Evolutionary conservation across 1,140 invertebrate species (phyloP), one percentile per base, ranked within the genome.

Genomic region (Babylonia areolata): DNA sequence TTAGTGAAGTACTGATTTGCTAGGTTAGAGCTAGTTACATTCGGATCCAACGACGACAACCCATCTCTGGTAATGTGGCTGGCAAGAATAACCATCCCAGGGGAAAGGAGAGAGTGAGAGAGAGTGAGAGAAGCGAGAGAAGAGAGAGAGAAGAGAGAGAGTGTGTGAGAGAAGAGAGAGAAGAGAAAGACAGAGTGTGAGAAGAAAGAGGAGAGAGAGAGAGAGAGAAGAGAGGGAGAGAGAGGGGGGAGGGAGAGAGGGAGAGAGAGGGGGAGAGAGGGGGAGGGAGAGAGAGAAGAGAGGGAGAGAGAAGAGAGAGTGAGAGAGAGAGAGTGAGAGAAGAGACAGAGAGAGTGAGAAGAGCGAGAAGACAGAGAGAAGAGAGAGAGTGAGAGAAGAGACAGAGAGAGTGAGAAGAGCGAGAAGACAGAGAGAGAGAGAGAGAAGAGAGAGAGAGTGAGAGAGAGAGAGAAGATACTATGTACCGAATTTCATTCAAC

Each of bases 31-130:
- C n/a, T n/a, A n/a, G n/a, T n/a, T n/a, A n/a, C n/a, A n/a, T n/a
- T n/a, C n/a, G n/a, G n/a, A n/a, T n/a, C n/a, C n/a, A n/a, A n/a
- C n/a, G n/a, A n/a, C n/a, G n/a, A n/a, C n/a, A n/a, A n/a, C n/a
- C n/a, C n/a, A n/a, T n/a, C n/a, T n/a, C n/a, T n/a, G n/a, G n/a
- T n/a, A n/a, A n/a, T n/a, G n/a, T n/a, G n/a, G n/a, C 46, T 51
- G n/a, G n/a, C n/a, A n/a, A n/a, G n/a, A n/a, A n/a, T n/a, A n/a
- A n/a, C n/a, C n/a, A n/a, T n/a, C n/a, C 46, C 9, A 85, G 73
- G 51, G 84, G 54, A 31, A 79, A 75, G 79, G 84, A 79, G 11
- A 85, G 75, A 58, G 37, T 58, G 84, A 79, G 84, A 78, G 75
- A 85, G 75, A 79, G 58, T 51, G 84, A 85, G 31, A 85, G 39